Conservation (phyloP, 2,888 invertebrate genomes). For the Mythimna loreyi region DNA sequence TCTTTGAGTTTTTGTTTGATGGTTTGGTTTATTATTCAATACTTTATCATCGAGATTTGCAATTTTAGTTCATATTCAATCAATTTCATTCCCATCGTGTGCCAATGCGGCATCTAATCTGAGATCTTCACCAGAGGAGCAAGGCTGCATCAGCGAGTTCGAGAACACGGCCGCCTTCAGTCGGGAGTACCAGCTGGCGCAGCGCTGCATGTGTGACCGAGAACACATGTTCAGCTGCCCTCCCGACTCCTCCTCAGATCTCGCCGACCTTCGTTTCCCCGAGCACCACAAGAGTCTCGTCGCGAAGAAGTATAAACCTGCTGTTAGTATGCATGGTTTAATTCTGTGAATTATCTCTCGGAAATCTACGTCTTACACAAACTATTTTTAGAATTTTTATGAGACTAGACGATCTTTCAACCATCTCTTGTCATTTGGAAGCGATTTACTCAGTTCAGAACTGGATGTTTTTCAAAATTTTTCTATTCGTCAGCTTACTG, state of each 20-base stretch:
- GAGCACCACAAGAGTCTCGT: slow-evolving; percentile 93
- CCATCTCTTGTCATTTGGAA: slow-evolving; percentile 38
- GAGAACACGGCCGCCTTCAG: slow-evolving; percentile 99
- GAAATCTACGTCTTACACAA: slow-evolving; percentile 33
- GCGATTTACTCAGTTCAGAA: slow-evolving; percentile 24
- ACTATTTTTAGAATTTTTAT: slow-evolving; percentile 50
- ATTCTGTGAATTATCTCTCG: slow-evolving; percentile 38
- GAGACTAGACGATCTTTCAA: slow-evolving; percentile 23
- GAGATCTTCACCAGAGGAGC: slow-evolving; percentile 90
- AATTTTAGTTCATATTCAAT: not conserved
- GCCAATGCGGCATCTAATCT: slow-evolving; percentile 30
- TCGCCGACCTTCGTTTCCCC: slow-evolving; percentile 92
- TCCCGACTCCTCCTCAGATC: slow-evolving; percentile 84
- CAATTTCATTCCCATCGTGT: not conserved
- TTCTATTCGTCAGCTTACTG: not conserved
- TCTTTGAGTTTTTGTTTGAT: too few relatives aligned
- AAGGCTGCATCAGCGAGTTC: slow-evolving; percentile 97
- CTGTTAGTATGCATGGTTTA: slow-evolving; percentile 75
- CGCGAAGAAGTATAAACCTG: slow-evolving; percentile 94
- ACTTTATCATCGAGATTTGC: not conserved
- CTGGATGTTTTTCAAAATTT: slow-evolving; percentile 5
- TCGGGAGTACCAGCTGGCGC: slow-evolving; percentile 97
- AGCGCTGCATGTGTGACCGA: slow-evolving; percentile 99
- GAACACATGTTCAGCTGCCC: slow-evolving; percentile 99
- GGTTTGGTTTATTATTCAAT: not conserved